phyloP scores from a whole-genome alignment of 92 coral and sea anemone genomes.

The Siderastrea siderea region DNA sequence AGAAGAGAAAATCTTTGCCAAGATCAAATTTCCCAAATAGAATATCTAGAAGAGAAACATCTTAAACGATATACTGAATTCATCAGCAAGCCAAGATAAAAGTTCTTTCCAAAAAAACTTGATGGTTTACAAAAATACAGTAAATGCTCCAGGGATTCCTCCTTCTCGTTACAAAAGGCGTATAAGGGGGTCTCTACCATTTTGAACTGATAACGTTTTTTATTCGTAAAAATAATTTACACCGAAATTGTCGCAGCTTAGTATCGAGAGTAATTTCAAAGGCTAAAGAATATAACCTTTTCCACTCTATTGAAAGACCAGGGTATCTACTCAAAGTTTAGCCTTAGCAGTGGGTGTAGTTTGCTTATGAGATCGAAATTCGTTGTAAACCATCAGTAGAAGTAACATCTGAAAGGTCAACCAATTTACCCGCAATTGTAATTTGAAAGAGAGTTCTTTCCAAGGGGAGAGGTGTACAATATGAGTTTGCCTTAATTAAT shows the following conservation, averaged over 20 bases:
- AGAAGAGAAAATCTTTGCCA: background rate
- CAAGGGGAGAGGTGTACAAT: background rate
- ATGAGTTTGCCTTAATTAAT: too few species aligned
- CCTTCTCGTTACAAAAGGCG: background rate
- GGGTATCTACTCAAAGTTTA: background rate
- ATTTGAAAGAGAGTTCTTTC: background rate
- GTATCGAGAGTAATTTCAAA: background rate
- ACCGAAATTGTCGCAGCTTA: background rate
- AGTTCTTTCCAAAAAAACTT: too few species aligned
- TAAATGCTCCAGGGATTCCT: too few species aligned
- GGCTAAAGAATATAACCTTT: background rate
- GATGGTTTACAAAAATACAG: too few species aligned
- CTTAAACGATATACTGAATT: background rate
- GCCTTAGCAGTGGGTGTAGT: background rate
- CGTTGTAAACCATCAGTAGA: background rate
- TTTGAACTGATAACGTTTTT: too few species aligned
- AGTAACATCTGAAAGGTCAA: background rate
- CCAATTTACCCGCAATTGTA: background rate
- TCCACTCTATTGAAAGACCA: background rate
- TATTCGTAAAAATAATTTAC: background rate
- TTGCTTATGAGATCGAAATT: background rate
- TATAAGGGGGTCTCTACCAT: background rate
- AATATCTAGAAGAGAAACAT: background rate
- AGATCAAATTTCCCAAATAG: background rate
- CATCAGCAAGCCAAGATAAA: too few species aligned